Base-by-base conservation (phyloP, 1,140 invertebrate genomes). In the Scylla paramamosain region DNA sequence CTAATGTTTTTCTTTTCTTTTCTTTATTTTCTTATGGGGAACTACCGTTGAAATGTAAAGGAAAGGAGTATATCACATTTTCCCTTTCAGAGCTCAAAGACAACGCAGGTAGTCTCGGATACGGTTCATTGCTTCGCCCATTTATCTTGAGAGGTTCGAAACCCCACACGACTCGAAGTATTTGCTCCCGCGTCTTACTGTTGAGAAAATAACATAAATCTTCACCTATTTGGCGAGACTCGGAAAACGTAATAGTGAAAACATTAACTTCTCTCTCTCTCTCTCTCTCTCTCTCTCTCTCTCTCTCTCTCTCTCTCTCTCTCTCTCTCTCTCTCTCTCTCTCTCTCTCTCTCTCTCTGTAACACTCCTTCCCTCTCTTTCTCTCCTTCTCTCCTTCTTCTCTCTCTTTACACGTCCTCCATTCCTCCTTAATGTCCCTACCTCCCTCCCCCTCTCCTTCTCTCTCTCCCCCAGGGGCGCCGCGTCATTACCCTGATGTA, bases 301-400 rank as follows among this genome's bases (percentile, higher is more conserved):
- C 45, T 91, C 45, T 52, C 90, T 91, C 90, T 91, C 90, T 91
- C 90, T 91, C 90, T 91, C 90, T 91, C 90, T 91, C 90, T 91
- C 90, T 91, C 90, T 91, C 90, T 91, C 90, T 91, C 90, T 91
- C 90, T 91, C 90, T 91, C 91, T 32, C 91, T 29, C 90, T 91
- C 52, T 32, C 91, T 48, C 32, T 39, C 28, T 32, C 29, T 83
- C 67, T 25, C 59, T 83, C 59, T 84, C 29, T 16, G 67, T 45
- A n/a, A 6, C 77, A 83, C 32, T 48, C 29, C 29, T 32, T 45
- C 91, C 39, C 29, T 93, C 91, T 39, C 77, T 83, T 32, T 32
- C 28, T 45, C 16, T 45, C n/a, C 29, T 25, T 83, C 14, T 10
- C 77, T 93, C 67, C 48, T 48, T n/a, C 25, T 32, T 12, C 77